Conservation (phyloP, 2,888 invertebrate species). For the Lottia gigantea region DNA sequence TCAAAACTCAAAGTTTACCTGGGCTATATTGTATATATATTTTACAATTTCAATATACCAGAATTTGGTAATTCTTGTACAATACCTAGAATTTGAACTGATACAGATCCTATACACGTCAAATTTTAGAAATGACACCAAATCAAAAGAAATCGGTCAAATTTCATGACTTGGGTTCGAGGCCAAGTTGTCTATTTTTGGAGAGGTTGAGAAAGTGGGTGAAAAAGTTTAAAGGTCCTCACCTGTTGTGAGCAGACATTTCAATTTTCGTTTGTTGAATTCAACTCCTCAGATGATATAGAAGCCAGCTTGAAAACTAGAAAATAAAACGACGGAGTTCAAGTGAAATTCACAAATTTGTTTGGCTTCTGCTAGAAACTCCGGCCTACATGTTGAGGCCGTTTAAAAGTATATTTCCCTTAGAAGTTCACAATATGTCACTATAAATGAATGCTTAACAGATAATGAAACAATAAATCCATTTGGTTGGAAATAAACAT, state of each 20-base stretch:
- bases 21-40: too few relatives aligned
- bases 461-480: slow-evolving; percentile 6
- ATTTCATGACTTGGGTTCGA: too few relatives aligned
- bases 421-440: background rate
- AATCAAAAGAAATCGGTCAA: too few relatives aligned
- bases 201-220: too few relatives aligned
- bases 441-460: background rate
- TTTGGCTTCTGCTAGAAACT: slow-evolving; percentile 2
- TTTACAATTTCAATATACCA: too few relatives aligned
- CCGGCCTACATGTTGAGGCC: slow-evolving; percentile 10
- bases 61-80: too few relatives aligned
- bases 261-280: slow-evolving; percentile 7
- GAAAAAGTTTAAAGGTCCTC: slow-evolving; percentile 3
- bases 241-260: slow-evolving; percentile 23
- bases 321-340: slow-evolving; percentile 6
- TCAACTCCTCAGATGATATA: background rate
- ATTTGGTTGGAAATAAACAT: background rate
- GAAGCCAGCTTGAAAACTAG: background rate
- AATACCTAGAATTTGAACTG: too few relatives aligned
- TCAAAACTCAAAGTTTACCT: too few relatives aligned
- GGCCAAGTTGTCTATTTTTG: too few relatives aligned
- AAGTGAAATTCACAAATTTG: background rate
- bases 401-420: slow-evolving; percentile 2
- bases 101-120: too few relatives aligned
- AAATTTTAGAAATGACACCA: too few relatives aligned